A percentile compares a stretch with the other conserved stretches of the same genome.
Conservation (phyloP, 1,140 invertebrate genomes). For the Pseudachorutes palmiensis region DNA sequence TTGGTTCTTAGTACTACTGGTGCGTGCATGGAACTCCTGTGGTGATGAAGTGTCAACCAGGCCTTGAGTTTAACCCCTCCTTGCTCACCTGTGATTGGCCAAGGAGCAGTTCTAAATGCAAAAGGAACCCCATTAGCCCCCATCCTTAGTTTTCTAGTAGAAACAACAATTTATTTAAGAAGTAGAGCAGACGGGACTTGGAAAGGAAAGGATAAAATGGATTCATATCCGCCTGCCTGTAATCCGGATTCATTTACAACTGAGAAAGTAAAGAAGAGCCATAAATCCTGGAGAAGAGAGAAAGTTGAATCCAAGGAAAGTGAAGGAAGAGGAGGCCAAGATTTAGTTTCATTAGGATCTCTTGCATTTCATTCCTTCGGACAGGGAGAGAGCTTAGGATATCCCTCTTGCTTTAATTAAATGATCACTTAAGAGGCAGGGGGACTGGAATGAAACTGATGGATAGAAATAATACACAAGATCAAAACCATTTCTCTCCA, state of each 20-base stretch:
- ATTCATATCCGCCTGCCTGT: not conserved
- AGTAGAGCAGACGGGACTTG: not conserved
- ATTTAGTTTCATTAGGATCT: not conserved
- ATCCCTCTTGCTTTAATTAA: not conserved
- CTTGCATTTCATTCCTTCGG: not conserved
- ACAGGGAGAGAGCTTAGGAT: not conserved
- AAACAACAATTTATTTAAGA: not conserved
- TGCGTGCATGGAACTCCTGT: conserved; percentile 65
- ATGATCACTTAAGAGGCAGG: not conserved
- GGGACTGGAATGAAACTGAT: not conserved
- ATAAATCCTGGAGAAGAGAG: not conserved
- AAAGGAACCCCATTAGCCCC: not conserved
- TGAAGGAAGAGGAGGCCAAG: not conserved
- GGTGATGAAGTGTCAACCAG: conserved; percentile 55
- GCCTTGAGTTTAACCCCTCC: conserved; percentile 62
- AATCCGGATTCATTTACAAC: not conserved
- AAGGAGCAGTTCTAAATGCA: conserved; percentile 15
- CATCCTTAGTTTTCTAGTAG: not conserved
- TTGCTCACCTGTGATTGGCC: conserved; percentile 70
- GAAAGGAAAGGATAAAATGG: too few relatives aligned
- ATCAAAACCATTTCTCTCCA: not conserved
- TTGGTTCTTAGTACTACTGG: conserved; percentile 58
- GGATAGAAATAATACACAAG: not conserved
- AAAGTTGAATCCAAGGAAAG: not conserved
- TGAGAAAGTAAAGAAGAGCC: not conserved